Evolutionary conservation across 2,888 invertebrate genomes (phyloP).

Genomic region (Mantis religiosa): DNA sequence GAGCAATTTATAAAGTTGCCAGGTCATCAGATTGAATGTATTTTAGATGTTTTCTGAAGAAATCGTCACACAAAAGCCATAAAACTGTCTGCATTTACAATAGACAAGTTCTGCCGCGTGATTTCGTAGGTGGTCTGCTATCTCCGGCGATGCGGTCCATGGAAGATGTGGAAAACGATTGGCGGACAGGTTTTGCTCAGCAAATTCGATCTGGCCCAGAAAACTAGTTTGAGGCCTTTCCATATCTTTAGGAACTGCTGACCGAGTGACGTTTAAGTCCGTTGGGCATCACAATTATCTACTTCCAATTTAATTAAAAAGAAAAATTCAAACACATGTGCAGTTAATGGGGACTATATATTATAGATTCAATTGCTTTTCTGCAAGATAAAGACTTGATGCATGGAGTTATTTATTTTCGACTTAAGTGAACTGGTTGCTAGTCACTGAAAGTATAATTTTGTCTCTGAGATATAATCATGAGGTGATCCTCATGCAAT

Average conservation of each 20-base stretch:
- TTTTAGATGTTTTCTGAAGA: neutral
- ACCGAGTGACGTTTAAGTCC: neutral
- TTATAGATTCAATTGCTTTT: neutral
- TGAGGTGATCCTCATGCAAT: neutral
- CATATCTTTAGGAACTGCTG: neutral
- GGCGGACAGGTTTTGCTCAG: neutral
- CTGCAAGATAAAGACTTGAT: neutral
- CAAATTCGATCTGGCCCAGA: neutral
- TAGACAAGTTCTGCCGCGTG: neutral
- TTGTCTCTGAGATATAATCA: neutral
- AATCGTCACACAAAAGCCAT: neutral
- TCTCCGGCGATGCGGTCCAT: neutral
- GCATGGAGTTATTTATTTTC: neutral
- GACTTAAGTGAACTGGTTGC: neutral
- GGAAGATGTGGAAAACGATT: neutral
- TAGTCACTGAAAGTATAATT: neutral
- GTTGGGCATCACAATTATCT: neutral
- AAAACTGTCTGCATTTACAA: neutral
- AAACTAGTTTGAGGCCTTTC: neutral
- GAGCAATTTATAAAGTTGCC: too few species aligned
- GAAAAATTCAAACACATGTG: neutral
- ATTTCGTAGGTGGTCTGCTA: neutral
- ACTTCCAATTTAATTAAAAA: neutral
- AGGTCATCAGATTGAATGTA: neutral
- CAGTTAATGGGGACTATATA: neutral